Conservation (phyloP, 2,888 invertebrate species). For the Caenorhabditis sp. region DNA sequence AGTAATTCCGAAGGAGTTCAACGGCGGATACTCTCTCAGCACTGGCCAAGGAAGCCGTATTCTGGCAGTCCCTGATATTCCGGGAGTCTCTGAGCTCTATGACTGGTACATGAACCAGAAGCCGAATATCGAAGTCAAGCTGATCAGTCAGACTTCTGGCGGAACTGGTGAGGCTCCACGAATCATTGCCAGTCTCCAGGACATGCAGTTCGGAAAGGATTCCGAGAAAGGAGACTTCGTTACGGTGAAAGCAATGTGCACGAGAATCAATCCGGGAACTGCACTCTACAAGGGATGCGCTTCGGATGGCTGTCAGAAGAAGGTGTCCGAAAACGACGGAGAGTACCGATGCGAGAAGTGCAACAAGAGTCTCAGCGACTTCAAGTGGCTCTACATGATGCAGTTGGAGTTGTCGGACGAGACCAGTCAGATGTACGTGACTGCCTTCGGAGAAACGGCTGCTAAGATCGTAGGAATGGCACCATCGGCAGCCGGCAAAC, state of each 20-base stretch:
- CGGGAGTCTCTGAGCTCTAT: slow-evolving; percentile 88
- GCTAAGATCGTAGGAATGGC: slow-evolving; percentile 86
- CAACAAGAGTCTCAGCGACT: slow-evolving; percentile 87
- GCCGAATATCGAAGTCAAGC: slow-evolving; percentile 62
- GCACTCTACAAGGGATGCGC: slow-evolving; percentile 94
- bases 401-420: slow-evolving; percentile 91
- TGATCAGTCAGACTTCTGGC: slow-evolving; percentile 43
- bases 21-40: slow-evolving; percentile 82
- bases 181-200: slow-evolving; percentile 45
- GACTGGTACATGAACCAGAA: slow-evolving; percentile 90
- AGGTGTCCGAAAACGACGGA: slow-evolving; percentile 86
- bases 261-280: slow-evolving; percentile 88
- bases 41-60: slow-evolving; percentile 80
- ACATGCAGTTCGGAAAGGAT: slow-evolving; percentile 62
- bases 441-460: slow-evolving; percentile 88
- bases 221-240: slow-evolving; percentile 85
- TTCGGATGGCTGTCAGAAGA: slow-evolving; percentile 92
- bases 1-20: slow-evolving; percentile 89
- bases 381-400: slow-evolving; percentile 82
- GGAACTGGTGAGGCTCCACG: slow-evolving; percentile 22
- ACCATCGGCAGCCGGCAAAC: slow-evolving; percentile 87
- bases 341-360: slow-evolving; percentile 97
- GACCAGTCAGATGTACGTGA: slow-evolving; percentile 91
- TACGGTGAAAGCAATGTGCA: slow-evolving; percentile 86
- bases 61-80: slow-evolving; percentile 90